Conservation (phyloP, 2,113 vertebrate genomes). For the Arothron firmamentum region DNA sequence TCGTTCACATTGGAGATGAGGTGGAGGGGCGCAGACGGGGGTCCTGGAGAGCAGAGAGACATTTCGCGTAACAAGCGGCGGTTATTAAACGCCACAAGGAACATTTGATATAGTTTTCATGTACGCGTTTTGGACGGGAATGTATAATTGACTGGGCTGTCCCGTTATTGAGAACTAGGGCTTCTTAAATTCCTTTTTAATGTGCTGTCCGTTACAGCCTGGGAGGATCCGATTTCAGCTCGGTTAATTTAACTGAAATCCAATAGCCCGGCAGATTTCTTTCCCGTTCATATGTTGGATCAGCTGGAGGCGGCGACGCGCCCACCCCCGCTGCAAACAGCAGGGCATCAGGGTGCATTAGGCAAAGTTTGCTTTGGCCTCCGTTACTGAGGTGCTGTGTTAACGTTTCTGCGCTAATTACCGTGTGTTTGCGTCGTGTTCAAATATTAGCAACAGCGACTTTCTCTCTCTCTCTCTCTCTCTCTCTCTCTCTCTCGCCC, state of each 20-base stretch:
- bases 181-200: constrained; percentile 54
- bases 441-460: constrained; percentile 59
- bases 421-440: constrained; percentile 58
- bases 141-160: constrained; percentile 36
- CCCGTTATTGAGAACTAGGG: constrained; percentile 24
- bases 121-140: not conserved
- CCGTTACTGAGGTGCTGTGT: constrained; percentile 29
- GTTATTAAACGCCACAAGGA: too few species aligned
- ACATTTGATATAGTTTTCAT: too few species aligned
- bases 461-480: constrained; percentile 47
- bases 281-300: constrained; percentile 44
- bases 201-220: constrained; percentile 40
- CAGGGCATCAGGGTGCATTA: constrained; percentile 39
- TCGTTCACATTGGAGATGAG: constrained; percentile 98
- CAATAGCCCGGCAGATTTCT: constrained; percentile 48
- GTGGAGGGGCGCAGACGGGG: constrained; percentile 89
- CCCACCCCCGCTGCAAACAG: constrained; percentile 33
- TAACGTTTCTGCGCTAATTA: constrained; percentile 46
- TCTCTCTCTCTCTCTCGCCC: constrained; percentile 11
- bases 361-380: constrained; percentile 48
- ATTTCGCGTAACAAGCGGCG: not conserved
- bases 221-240: constrained; percentile 52
- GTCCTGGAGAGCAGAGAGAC: constrained; percentile 72
- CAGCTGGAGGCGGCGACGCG: constrained; percentile 35
- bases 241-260: constrained; percentile 58